phyloP scores from a whole-genome alignment of 2,888 invertebrate species.

The Macrosiphum euphorbiae region DNA sequence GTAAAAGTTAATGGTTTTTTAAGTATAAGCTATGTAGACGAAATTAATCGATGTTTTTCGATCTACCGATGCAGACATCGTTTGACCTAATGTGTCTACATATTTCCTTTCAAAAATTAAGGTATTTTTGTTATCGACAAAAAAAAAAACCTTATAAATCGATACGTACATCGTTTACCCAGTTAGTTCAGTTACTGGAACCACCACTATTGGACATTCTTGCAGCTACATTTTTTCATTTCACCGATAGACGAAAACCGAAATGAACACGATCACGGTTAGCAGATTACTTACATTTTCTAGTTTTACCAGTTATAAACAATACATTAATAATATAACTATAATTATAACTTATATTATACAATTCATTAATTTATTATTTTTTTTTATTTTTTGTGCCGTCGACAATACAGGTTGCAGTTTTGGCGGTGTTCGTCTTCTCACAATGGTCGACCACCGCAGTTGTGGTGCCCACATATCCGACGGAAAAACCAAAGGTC shows the following conservation, averaged over 20 bases:
- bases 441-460: neutral
- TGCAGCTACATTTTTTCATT: neutral
- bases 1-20: neutral
- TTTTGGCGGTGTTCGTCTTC: neutral
- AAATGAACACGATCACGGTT: neutral
- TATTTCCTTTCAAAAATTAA: neutral
- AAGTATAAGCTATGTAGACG: neutral
- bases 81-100: conserved; percentile 9
- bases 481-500: neutral
- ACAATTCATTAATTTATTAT: too few species aligned
- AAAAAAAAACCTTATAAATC: neutral
- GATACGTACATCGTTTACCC: neutral
- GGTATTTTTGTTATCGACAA: conserved; percentile 1
- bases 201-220: neutral
- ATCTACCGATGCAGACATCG: neutral
- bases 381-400: neutral
- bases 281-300: neutral
- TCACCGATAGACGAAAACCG: neutral
- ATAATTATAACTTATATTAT: neutral
- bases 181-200: neutral
- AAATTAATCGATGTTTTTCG: neutral
- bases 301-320: neutral
- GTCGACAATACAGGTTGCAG: neutral
- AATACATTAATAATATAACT: neutral
- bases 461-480: neutral